Percentiles rank a stretch among this genome's conserved stretches.
Conservation (phyloP, 2,888 invertebrate species). For the Phyllotreta cruciferae region DNA sequence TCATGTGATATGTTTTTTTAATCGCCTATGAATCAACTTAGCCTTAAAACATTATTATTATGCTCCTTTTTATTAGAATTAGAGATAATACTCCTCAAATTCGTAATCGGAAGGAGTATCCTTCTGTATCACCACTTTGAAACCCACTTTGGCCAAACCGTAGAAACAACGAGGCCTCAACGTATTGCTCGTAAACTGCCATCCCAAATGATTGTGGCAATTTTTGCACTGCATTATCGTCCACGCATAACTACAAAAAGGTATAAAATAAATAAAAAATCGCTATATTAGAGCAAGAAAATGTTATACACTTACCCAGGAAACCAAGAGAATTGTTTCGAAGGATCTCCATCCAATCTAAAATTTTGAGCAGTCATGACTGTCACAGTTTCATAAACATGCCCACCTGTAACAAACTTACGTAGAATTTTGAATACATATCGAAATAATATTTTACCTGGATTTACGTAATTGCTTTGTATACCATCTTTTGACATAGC, state of each 20-base stretch:
- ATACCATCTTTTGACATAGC: constrained; percentile 84
- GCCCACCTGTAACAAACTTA: constrained; percentile 61
- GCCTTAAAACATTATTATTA: too few species aligned
- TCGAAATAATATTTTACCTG: constrained; percentile 58
- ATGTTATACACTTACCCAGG: constrained; percentile 69
- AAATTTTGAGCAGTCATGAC: constrained; percentile 65
- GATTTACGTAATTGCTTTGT: constrained; percentile 82
- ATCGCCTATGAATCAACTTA: constrained; percentile 31
- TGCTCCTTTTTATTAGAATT: background rate
- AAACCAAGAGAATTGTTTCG: constrained; percentile 83
- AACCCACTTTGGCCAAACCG: constrained; percentile 70
- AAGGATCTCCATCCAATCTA: constrained; percentile 64
- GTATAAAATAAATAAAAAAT: constrained; percentile 12
- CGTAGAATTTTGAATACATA: background rate
- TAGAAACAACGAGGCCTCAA: constrained; percentile 74
- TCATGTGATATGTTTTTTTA: constrained; percentile 32
- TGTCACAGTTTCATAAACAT: constrained; percentile 83
- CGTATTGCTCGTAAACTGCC: constrained; percentile 77
- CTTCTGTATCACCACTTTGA: constrained; percentile 49
- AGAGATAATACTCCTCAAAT: constrained; percentile 11
- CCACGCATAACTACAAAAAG: constrained; percentile 75
- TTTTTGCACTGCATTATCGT: constrained; percentile 73
- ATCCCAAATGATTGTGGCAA: constrained; percentile 78
- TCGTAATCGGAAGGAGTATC: constrained; percentile 23
- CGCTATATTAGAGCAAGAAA: constrained; percentile 9